Percentiles rank a stretch among this genome's conserved stretches.
Evolutionary conservation across 2,888 invertebrate genomes (phyloP).

Genomic region (Leistus spinibarbis): DNA sequence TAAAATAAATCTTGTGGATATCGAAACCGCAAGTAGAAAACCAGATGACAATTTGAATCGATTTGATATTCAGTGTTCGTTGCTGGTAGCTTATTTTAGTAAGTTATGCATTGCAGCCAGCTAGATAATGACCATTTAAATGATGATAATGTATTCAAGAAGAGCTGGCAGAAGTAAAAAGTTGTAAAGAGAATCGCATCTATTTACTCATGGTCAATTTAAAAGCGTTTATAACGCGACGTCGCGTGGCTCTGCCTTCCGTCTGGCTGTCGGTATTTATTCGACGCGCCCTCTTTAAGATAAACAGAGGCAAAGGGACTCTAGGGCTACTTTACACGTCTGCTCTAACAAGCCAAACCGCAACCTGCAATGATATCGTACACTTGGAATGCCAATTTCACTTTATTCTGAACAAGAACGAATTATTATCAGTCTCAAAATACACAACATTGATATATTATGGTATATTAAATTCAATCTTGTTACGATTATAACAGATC

Average conservation of each 20-base stretch:
- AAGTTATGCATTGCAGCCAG: neutral
- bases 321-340: conserved; percentile 15
- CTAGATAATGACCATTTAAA: neutral
- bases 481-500: no score
- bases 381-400: neutral
- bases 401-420: no score
- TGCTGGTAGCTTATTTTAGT: no score
- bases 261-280: neutral
- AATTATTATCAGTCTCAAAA: no score
- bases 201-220: neutral
- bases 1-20: no score
- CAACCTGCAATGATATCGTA: conserved; percentile 6
- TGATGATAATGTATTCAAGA: neutral
- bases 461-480: no score
- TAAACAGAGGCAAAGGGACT: conserved; percentile 11
- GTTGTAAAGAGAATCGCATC: neutral
- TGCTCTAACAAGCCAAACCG: conserved; percentile 22
- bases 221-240: neutral
- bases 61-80: no score
- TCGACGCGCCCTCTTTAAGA: neutral
- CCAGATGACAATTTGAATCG: no score
- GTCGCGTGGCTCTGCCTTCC: neutral
- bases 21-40: no score
- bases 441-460: no score
- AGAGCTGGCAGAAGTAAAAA: neutral